Percentiles rank a stretch among this genome's conserved stretches.
Conservation (phyloP, 2,888 invertebrate genomes). For the Apodemia duryi region DNA sequence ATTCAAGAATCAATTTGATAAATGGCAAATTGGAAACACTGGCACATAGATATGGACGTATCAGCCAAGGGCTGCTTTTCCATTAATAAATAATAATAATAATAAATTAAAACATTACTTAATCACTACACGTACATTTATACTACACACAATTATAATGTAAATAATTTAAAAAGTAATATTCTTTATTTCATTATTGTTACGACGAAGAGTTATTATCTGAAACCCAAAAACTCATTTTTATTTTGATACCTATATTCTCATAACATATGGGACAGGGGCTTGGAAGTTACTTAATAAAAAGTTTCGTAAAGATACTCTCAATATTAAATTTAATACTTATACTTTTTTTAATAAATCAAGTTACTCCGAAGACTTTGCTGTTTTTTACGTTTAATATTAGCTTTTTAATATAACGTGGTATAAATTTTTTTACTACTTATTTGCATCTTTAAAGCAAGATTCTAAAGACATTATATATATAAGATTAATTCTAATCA, state of each 20-base stretch:
- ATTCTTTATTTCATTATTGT: background rate
- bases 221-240: slow-evolving; percentile 7
- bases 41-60: no score
- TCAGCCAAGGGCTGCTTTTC: no score
- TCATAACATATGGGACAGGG: slow-evolving; percentile 12
- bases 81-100: no score
- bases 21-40: no score
- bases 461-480: no score
- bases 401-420: no score
- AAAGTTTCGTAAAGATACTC: slow-evolving; percentile 10
- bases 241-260: slow-evolving; percentile 6
- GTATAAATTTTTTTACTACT: no score
- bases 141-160: background rate
- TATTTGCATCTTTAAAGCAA: no score
- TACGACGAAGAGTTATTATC: background rate
- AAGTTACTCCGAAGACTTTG: slow-evolving; percentile 11
- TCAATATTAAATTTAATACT: slow-evolving; percentile 12
- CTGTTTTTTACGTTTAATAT: background rate
- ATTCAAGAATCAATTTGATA: no score
- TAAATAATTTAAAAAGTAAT: background rate
- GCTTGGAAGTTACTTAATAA: slow-evolving; percentile 12
- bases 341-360: slow-evolving; percentile 14
- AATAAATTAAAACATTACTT: background rate
- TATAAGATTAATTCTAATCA: no score
- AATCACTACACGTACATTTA: background rate